A percentile compares a stretch with the other conserved stretches of the same genome.
Evolutionary conservation across 1,140 invertebrate species (phyloP).

Genomic region (Steinernema khuongi): DNA sequence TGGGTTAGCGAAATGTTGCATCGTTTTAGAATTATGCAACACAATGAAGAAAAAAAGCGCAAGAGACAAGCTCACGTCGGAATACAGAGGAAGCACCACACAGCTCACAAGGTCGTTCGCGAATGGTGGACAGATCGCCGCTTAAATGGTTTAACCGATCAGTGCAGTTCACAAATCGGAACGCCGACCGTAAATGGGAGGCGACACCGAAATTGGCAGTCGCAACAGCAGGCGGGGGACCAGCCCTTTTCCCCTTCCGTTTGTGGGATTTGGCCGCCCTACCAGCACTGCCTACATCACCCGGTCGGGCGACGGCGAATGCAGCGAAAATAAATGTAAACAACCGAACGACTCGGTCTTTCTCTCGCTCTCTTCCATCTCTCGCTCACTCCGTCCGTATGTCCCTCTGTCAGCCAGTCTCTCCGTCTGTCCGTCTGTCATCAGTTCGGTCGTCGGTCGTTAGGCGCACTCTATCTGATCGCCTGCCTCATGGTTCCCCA

Average conservation of each 20-base stretch:
- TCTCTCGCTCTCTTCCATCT: background rate
- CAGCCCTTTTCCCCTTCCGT: background rate
- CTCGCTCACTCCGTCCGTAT: slow-evolving; percentile 1
- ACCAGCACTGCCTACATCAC: background rate
- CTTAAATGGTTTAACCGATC: too few species aligned
- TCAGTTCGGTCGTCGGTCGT: background rate
- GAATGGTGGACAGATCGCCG: too few species aligned
- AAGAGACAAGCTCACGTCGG: background rate
- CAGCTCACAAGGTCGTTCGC: too few species aligned
- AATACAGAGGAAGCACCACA: too few species aligned
- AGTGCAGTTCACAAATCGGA: too few species aligned
- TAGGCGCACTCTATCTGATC: background rate
- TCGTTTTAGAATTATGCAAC: background rate
- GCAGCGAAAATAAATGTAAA: slow-evolving; percentile 15
- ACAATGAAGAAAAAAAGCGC: too few species aligned
- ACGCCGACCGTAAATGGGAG: background rate
- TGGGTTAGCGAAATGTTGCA: background rate
- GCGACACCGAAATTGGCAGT: background rate
- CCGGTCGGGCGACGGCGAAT: background rate
- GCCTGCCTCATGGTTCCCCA: slow-evolving; percentile 3
- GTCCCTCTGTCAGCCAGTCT: too few species aligned
- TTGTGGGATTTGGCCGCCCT: slow-evolving; percentile 3
- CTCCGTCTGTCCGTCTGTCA: too few species aligned
- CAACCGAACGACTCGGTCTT: background rate
- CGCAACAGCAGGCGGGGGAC: background rate